Percentiles rank a stretch among this genome's conserved stretches.
Evolutionary conservation across 2,113 vertebrate species (phyloP).

Genomic region (Sciurus niger): DNA sequence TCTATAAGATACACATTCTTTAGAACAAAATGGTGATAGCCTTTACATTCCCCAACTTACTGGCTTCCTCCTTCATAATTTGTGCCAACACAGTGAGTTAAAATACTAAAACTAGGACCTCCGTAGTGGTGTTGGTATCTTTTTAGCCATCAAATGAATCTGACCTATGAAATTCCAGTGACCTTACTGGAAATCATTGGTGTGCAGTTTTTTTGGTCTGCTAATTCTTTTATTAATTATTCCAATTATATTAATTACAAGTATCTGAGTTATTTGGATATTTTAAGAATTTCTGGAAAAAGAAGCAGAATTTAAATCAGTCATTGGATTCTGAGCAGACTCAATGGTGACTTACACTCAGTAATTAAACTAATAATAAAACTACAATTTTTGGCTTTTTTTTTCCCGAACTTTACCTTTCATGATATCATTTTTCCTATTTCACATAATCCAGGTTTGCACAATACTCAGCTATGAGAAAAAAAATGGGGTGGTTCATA

Average conservation of each 20-base stretch:
- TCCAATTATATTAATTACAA: conserved; percentile 28
- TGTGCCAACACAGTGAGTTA: not conserved
- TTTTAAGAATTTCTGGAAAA: conserved; percentile 42
- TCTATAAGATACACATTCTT: not conserved
- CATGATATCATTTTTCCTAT: not conserved
- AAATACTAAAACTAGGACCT: not conserved
- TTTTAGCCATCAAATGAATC: not conserved
- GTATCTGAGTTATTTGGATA: conserved; percentile 50
- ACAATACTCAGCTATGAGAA: not conserved
- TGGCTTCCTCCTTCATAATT: not conserved
- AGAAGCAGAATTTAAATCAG: conserved; percentile 10
- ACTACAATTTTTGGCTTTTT: not conserved
- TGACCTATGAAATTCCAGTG: conserved; percentile 14
- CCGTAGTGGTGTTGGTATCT: not conserved
- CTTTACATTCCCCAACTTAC: not conserved
- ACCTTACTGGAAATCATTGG: not conserved
- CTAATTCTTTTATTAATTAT: conserved; percentile 14
- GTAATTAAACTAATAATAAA: conserved; percentile 6
- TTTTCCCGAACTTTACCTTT: not conserved
- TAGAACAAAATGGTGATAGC: not conserved
- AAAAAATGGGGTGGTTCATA: not conserved
- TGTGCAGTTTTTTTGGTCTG: not conserved
- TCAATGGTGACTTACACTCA: not conserved
- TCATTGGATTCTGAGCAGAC: not conserved
- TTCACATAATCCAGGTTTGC: not conserved